These are phyloP conservation scores for Poecile montanus DNA, from an alignment of 2,797 vertebrate genomes.

Conservation along the genomic window DNA sequence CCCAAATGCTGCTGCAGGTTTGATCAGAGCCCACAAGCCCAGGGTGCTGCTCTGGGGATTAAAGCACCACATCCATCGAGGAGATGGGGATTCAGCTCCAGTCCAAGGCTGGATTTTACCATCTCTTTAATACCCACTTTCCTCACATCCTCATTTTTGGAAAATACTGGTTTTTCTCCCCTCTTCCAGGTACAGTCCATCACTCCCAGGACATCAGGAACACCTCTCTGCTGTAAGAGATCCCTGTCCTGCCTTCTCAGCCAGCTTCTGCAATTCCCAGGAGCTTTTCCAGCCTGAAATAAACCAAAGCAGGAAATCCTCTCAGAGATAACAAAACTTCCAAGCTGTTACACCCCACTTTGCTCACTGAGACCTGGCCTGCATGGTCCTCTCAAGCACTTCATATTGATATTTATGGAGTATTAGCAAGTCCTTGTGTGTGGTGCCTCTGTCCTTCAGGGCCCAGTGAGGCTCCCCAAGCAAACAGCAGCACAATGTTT, in stretches of 20 bases:
- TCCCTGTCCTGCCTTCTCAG: background rate
- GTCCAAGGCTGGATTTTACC: background rate
- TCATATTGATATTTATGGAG: accelerated
- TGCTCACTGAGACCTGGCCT: background rate
- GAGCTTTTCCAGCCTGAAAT: background rate
- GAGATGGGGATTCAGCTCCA: background rate
- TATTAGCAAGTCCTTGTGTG: background rate
- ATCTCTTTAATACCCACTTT: background rate
- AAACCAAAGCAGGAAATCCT: background rate
- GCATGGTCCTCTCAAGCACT: background rate
- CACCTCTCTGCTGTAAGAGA: background rate
- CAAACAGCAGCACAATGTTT: background rate
- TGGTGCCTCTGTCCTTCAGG: background rate
- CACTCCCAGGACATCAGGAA: background rate
- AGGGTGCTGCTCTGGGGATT: accelerated
- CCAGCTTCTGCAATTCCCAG: accelerated
- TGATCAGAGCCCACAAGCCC: accelerated
- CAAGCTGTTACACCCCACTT: accelerated
- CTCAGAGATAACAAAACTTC: too few relatives aligned
- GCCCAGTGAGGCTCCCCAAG: background rate
- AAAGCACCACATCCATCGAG: background rate
- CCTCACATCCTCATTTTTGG: background rate
- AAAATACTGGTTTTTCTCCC: accelerated
- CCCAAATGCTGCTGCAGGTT: background rate
- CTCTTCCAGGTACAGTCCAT: background rate